phyloP scores from a whole-genome alignment of 2,113 vertebrate genomes.

The Cnemophilus loriae region DNA sequence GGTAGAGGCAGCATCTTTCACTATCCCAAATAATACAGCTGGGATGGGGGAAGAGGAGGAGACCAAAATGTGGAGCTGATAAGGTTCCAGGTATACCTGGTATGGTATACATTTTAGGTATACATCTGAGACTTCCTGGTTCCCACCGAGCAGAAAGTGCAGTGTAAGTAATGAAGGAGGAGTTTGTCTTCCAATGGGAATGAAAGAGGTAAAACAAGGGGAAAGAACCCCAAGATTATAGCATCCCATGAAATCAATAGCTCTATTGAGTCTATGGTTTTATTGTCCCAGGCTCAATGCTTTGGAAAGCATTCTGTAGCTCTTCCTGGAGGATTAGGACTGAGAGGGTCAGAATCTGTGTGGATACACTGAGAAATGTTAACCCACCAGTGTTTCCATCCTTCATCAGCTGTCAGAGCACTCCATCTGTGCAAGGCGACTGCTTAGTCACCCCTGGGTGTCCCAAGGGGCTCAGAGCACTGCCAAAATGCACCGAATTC shows the following conservation, averaged over 20 bases:
- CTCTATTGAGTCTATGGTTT: not conserved
- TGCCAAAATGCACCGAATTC: not conserved
- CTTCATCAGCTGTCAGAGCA: not conserved
- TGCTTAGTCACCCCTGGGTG: not conserved
- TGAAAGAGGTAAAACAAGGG: not conserved
- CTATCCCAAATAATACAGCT: not conserved
- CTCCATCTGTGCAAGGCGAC: not conserved
- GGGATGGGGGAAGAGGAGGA: not conserved
- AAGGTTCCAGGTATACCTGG: not conserved
- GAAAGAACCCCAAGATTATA: not conserved
- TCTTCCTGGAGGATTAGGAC: not conserved
- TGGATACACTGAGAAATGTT: not conserved
- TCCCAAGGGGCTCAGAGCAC: not conserved
- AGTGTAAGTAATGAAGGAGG: not conserved
- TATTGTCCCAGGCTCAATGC: not conserved
- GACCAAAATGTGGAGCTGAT: not conserved
- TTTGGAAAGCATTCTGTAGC: not conserved
- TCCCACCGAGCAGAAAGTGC: not conserved
- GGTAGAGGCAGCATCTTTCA: not conserved
- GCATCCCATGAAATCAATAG: not conserved
- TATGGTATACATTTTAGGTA: not conserved
- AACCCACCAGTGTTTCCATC: not conserved
- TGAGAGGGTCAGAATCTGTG: not conserved
- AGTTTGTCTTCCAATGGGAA: not conserved
- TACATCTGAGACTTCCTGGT: not conserved